Conservation (phyloP, 2,888 invertebrate species). For the Neria commutata region DNA sequence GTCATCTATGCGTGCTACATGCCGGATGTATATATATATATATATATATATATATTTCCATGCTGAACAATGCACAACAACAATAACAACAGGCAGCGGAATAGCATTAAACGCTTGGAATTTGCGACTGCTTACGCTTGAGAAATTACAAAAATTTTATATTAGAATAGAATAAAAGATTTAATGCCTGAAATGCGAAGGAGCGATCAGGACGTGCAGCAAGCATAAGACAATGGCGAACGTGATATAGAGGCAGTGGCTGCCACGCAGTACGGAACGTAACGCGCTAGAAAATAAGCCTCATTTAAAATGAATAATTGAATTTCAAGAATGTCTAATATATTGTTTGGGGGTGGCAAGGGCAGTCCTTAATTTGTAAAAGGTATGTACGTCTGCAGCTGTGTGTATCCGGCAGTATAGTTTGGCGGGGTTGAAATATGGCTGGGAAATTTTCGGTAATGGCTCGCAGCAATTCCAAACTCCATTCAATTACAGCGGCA, state of each 20-base stretch:
- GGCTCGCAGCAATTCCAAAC: no score
- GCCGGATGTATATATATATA: no score
- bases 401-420: no score
- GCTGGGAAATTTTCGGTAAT: no score
- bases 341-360: background rate
- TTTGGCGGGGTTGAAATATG: no score
- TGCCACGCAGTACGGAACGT: background rate
- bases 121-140: constrained; percentile 18
- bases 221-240: background rate
- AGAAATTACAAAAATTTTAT: constrained; percentile 18
- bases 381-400: no score
- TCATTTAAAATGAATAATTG: constrained; percentile 22
- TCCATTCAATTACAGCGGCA: no score
- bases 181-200: background rate
- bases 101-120: background rate
- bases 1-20: constrained; percentile 9
- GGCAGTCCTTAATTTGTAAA: no score
- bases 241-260: background rate
- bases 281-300: constrained; percentile 3
- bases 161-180: constrained; percentile 20
- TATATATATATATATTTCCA: constrained; percentile 15
- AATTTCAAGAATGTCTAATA: constrained; percentile 18
- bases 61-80: background rate
- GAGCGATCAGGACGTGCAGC: no score
- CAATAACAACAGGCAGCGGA: background rate